Percentiles rank a stretch among this genome's conserved stretches.
Evolutionary conservation across 2,888 invertebrate genomes (phyloP).

Genomic region (Spodoptera littoralis): DNA sequence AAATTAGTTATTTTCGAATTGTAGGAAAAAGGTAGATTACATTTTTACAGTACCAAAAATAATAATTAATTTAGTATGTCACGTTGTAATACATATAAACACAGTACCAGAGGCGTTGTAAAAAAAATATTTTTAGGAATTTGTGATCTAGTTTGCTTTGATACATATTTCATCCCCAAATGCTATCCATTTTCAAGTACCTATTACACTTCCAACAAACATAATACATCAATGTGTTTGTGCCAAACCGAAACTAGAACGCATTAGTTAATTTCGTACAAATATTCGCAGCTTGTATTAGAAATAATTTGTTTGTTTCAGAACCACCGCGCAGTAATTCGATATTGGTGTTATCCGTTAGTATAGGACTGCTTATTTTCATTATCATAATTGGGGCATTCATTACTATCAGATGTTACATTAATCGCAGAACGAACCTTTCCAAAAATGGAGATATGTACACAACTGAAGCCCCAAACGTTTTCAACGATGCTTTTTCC

Average conservation of each 20-base stretch:
- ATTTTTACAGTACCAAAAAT: too few relatives aligned
- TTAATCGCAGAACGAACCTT: slow-evolving; percentile 63
- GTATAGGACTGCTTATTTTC: slow-evolving; percentile 65
- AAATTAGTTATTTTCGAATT: slow-evolving; percentile 22
- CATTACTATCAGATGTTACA: slow-evolving; percentile 71
- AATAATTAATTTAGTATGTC: too few relatives aligned
- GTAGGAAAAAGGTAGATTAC: too few relatives aligned
- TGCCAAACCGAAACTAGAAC: slow-evolving; percentile 33
- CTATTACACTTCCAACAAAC: slow-evolving; percentile 43
- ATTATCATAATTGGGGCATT: slow-evolving; percentile 63
- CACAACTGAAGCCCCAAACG: slow-evolving; percentile 81
- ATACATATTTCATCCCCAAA: slow-evolving; percentile 14
- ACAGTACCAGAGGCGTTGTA: too few relatives aligned
- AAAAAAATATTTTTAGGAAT: too few relatives aligned
- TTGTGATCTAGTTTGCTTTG: too few relatives aligned
- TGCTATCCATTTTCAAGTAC: slow-evolving; percentile 28
- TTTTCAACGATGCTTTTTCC: slow-evolving; percentile 81
- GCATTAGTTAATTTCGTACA: slow-evolving; percentile 39
- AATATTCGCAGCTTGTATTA: slow-evolving; percentile 30
- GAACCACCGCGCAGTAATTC: slow-evolving; percentile 56
- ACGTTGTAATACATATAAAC: too few relatives aligned
- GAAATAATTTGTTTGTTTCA: slow-evolving; percentile 58
- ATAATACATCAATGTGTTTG: slow-evolving; percentile 42
- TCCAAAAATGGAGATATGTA: slow-evolving; percentile 85
- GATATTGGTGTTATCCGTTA: slow-evolving; percentile 67